These are phyloP conservation scores for Poeciliopsis presidionis DNA, from an alignment of 2,797 vertebrate species.

Conservation along the genomic window DNA sequence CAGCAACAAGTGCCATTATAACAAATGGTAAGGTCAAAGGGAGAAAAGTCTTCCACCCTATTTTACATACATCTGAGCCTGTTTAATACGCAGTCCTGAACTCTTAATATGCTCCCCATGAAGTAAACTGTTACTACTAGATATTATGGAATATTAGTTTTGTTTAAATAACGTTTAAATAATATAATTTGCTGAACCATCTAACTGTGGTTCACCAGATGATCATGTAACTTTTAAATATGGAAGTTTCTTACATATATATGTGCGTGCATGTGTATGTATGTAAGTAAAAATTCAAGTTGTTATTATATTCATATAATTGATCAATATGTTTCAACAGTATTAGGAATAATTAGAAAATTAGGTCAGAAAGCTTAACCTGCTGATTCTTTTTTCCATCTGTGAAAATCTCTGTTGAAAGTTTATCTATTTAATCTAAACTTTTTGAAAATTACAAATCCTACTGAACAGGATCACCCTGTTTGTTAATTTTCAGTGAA, in stretches of 20 bases:
- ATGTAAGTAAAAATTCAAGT: background rate
- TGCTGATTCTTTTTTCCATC: background rate
- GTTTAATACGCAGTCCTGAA: background rate
- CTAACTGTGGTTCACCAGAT: no score
- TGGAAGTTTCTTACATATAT: no score
- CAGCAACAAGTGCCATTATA: constrained; percentile 97
- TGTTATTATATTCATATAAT: background rate
- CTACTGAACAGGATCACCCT: background rate
- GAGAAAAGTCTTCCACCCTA: background rate
- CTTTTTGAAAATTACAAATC: background rate
- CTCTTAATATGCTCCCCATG: background rate
- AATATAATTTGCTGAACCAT: no score
- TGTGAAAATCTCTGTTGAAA: background rate
- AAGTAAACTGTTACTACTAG: no score
- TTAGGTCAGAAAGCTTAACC: background rate
- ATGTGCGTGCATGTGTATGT: background rate
- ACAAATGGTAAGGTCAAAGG: constrained; percentile 90
- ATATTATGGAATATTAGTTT: no score
- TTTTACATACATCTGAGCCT: background rate
- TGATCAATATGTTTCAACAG: background rate
- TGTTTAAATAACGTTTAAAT: no score
- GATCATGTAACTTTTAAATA: no score
- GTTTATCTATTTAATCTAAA: background rate
- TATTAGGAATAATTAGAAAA: background rate
- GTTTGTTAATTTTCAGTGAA: background rate